phyloP scores from a whole-genome alignment of 2,797 vertebrate genomes.

The Acanthis flammea region DNA sequence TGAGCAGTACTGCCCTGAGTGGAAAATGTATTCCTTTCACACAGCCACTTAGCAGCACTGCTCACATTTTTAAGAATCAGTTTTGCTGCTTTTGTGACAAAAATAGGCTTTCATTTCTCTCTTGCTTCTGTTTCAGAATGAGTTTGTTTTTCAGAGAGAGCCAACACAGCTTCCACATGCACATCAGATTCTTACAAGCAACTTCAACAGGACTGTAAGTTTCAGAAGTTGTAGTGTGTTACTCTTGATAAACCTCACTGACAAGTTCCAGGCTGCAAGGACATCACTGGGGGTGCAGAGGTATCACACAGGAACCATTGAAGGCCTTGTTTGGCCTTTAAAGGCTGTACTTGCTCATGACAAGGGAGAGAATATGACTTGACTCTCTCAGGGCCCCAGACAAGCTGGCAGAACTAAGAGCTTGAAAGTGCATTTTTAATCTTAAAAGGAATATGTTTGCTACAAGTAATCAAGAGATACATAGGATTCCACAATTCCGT shows the following conservation, averaged over 20 bases:
- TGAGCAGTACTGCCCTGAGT: neutral
- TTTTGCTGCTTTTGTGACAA: neutral
- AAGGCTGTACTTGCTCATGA: neutral
- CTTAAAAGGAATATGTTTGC: neutral
- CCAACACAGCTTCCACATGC: neutral
- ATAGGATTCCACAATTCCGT: neutral
- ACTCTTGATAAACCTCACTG: neutral
- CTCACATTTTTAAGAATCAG: neutral
- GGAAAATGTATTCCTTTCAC: neutral
- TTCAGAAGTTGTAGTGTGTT: neutral
- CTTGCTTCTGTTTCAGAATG: neutral
- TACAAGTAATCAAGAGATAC: neutral
- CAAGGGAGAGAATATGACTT: neutral
- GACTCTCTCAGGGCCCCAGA: neutral
- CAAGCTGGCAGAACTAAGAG: neutral
- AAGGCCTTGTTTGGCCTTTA: neutral
- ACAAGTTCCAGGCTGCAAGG: neutral
- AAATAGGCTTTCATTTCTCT: neutral
- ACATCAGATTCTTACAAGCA: neutral
- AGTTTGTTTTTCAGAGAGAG: neutral
- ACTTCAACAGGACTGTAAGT: neutral
- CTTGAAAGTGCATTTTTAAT: slow-evolving; percentile 19
- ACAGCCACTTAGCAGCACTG: neutral
- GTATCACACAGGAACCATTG: neutral
- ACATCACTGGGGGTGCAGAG: neutral